Evolutionary conservation across 2,888 invertebrate species (phyloP).

Genomic region (Automeris io): DNA sequence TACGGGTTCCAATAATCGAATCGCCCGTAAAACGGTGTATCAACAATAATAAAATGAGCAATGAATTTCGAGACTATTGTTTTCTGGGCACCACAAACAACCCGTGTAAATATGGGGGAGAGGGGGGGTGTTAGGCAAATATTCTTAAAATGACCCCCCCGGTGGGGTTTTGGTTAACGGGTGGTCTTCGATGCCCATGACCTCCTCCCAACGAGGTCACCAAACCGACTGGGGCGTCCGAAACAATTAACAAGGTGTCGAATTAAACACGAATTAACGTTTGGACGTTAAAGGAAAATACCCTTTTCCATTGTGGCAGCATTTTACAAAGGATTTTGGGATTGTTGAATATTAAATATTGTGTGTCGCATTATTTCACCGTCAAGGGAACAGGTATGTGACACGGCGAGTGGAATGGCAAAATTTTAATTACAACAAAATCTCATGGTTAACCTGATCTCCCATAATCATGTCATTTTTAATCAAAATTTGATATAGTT

Average conservation of each 20-base stretch:
- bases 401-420: conserved; percentile 35
- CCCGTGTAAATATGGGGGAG: conserved; percentile 69
- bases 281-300: conserved; percentile 70
- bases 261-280: conserved; percentile 76
- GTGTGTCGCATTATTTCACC: conserved; percentile 66
- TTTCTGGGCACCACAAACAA: conserved; percentile 75
- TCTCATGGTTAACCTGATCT: not conserved
- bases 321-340: conserved; percentile 71
- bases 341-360: conserved; percentile 73
- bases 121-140: conserved; percentile 65
- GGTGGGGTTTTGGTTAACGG: conserved; percentile 41
- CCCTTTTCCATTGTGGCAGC: conserved; percentile 72
- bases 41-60: conserved; percentile 77
- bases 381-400: conserved; percentile 51
- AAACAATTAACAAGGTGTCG: conserved; percentile 78
- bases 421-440: conserved; percentile 15
- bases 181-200: conserved; percentile 52
- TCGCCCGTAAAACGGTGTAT: conserved; percentile 72
- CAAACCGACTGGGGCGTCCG: conserved; percentile 69
- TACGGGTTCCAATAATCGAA: conserved; percentile 75
- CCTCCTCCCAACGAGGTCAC: conserved; percentile 59
- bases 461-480: not conserved
- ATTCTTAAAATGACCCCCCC: conserved; percentile 73
- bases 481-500: no score
- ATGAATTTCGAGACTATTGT: conserved; percentile 76